Base-by-base conservation (phyloP, 92 coral and sea anemone species). In the Epizoanthus ramosus region DNA sequence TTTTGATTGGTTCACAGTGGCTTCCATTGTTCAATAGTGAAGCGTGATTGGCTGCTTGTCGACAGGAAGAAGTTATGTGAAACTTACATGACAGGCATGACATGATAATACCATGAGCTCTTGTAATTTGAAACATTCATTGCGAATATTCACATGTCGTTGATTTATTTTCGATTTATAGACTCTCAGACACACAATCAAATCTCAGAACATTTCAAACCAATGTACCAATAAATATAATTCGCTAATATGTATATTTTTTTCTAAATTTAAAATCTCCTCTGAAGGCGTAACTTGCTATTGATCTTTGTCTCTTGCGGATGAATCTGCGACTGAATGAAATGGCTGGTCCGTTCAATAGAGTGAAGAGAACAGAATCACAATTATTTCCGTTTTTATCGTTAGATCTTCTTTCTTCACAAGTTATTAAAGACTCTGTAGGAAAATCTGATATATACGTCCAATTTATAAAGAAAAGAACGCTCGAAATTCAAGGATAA, bases 1-100 rank as follows among this genome's bases (percentile, higher is more conserved):
- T 43, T 77, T 21, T 77, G 82, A 77, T 77, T 77, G 82, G 82
- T 77, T 77, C 1, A 67, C 14, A 19, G n/a, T 22, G 9, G 14
- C 14, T 43, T 21, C 15, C 3, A 77, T 63, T 77, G 82, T 77
- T 61, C 47, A 41, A 7, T 77, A 47, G 33, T 75, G 41, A 61
- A 61, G 39, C 23, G 3, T 77, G 82, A 77, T 77, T 77, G 82
- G 82, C 58, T 77, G 57, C 19, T 37, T 60, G 10, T 4, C 17
- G 70, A 77, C 71, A 77, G 82, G 82, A 77, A 77, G 53, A 4
- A 39, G 58, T 19, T 8, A 50, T 21, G 28, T 35, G 6, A 61
- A 25, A 77, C 8, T 37, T 21, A 23, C 37, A 37, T 60, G 56
- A 59, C 19, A 59, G 5, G 43, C 1, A 37, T 37, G 43, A 37